Evolutionary conservation across 2,113 vertebrate genomes (phyloP).

Genomic region (Polypterus senegalus): DNA sequence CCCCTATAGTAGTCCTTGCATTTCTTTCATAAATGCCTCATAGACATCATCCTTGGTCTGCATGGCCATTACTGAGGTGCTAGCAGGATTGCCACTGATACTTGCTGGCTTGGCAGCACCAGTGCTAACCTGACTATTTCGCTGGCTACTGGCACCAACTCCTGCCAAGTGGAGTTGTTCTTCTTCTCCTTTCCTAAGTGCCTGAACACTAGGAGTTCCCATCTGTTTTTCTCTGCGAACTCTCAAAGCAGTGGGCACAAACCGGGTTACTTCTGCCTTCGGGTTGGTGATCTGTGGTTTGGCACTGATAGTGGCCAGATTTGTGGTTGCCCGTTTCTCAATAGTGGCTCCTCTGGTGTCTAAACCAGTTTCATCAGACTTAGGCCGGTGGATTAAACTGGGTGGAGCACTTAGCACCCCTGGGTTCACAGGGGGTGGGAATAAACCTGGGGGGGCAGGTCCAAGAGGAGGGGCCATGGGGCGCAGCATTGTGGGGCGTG

Average conservation of each 20-base stretch:
- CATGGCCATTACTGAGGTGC: constrained; percentile 57
- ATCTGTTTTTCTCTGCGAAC: constrained; percentile 77
- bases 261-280: constrained; percentile 89
- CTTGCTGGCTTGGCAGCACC: constrained; percentile 44
- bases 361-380: constrained; percentile 49
- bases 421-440: constrained; percentile 69
- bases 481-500: constrained; percentile 75
- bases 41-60: constrained; percentile 97
- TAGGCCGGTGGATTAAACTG: constrained; percentile 83
- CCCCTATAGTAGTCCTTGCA: constrained; percentile 82
- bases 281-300: constrained; percentile 97
- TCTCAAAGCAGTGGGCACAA: constrained; percentile 84
- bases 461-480: constrained; percentile 66
- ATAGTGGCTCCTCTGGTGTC: constrained; percentile 48
- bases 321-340: constrained; percentile 60
- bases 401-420: constrained; percentile 90
- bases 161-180: constrained; percentile 52
- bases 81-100: constrained; percentile 35
- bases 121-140: constrained; percentile 36
- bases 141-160: constrained; percentile 49
- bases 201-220: constrained; percentile 8
- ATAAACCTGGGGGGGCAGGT: constrained; percentile 68
- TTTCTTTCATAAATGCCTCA: constrained; percentile 97
- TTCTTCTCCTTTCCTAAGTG: constrained; percentile 7
- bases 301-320: constrained; percentile 82